These are phyloP conservation scores for Campoplex capitator DNA, from an alignment of 2,888 invertebrate genomes.

Conservation along the genomic window DNA sequence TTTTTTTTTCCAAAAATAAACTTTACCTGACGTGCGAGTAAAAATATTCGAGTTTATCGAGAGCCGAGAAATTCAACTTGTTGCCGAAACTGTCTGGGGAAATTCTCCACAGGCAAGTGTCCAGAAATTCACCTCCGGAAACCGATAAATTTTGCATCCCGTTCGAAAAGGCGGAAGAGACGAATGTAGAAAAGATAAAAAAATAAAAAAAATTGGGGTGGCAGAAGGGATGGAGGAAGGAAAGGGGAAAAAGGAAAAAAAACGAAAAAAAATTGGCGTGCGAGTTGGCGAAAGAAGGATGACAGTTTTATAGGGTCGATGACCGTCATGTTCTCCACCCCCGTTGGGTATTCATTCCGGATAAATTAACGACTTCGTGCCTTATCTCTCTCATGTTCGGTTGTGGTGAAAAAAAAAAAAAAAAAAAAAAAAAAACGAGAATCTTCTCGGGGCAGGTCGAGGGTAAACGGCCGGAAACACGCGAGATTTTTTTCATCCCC, in stretches of 20 bases:
- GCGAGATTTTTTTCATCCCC: slow-evolving; percentile 37
- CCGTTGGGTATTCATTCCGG: slow-evolving; percentile 27
- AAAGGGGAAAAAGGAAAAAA: not conserved
- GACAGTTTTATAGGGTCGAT: slow-evolving; percentile 66
- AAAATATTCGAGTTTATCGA: not conserved
- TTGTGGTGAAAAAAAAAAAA: slow-evolving; percentile 9
- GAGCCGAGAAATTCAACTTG: slow-evolving; percentile 39
- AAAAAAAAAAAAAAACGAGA: not conserved
- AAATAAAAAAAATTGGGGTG: not conserved
- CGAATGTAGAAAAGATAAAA: not conserved
- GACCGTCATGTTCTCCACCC: slow-evolving; percentile 41
- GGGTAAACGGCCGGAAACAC: slow-evolving; percentile 54
- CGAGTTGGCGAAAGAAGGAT: slow-evolving; percentile 49
- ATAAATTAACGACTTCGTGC: slow-evolving; percentile 75
- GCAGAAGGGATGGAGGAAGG: not conserved
- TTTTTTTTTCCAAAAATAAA: not conserved
- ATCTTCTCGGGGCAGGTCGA: slow-evolving; percentile 12
- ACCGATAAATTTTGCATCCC: slow-evolving; percentile 31
- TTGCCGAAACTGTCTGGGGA: slow-evolving; percentile 19
- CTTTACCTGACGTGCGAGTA: not conserved
- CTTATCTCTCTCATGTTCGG: slow-evolving; percentile 67
- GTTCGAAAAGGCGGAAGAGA: slow-evolving; percentile 3
- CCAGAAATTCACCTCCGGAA: slow-evolving; percentile 29
- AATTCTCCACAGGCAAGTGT: slow-evolving; percentile 22
- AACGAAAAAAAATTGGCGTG: slow-evolving; percentile 17